Evolutionary conservation across 2,888 invertebrate species (phyloP), one percentile per base, ranked within the genome.

Genomic region (Archips xylosteana): DNA sequence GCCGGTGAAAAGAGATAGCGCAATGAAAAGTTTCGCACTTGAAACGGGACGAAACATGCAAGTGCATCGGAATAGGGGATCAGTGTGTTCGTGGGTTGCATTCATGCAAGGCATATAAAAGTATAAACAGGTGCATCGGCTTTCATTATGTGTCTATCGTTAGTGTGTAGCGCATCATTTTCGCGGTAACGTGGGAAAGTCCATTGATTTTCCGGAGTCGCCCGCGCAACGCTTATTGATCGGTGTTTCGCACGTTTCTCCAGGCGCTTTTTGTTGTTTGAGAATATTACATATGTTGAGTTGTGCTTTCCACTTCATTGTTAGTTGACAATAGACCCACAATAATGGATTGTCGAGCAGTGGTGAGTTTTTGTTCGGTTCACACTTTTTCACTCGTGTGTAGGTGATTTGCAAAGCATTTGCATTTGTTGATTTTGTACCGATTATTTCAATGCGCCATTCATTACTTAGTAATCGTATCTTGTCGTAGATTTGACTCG

Each of bases 221-320:
- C 74, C 70, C 79, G 78, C 78, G 79, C 78, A 64, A 71, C 78
- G 77, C 77, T 76, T 75, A 73, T 75, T 62, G 66, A 74, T 68
- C 68, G 32, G 64, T 72, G 73, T 63, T 85, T 89, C 89, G 81
- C 89, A 89, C 89, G 87, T 83, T 62, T 82, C 83, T 83, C 82
- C 80, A 76, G 71, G 76, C 77, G 75, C 82, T 89, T 90, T 89
- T 92, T 89, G 80, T 78, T 71, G 54, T 47, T 60, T 76, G 77
- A 74, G 60, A 69, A 72, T 54, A 54, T 77, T 76, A 79, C 80
- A 78, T 75, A 82, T 82, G 83, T 82, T 83, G 76, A 78, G 76
- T 74, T 81, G 89, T 88, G 89, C 85, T 89, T 92, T 92, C 85
- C 88, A 87, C 86, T 82, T 82, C 88, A 91, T 92, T 90, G 90